Evolutionary conservation across 2,797 vertebrate genomes (phyloP).

Genomic region (Hirundo rustica): DNA sequence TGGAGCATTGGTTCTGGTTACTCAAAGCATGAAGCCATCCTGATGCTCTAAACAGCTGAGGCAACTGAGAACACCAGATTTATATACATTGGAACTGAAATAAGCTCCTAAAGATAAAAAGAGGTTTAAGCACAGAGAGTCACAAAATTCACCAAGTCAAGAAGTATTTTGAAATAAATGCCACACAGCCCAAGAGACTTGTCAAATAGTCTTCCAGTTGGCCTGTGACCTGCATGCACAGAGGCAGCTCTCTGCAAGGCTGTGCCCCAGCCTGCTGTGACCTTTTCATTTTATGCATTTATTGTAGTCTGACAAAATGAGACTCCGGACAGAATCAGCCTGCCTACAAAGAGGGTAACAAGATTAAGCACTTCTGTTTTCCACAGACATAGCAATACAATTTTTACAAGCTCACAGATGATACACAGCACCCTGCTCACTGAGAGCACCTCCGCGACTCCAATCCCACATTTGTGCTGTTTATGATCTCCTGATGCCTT

Average conservation of each 20-base stretch:
- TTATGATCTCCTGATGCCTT: neutral
- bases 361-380: neutral
- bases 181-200: neutral
- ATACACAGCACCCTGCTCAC: neutral
- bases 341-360: neutral
- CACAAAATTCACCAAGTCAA: neutral
- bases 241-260: neutral
- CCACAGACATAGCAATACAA: neutral
- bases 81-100: neutral
- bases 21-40: neutral
- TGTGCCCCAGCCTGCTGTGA: neutral
- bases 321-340: neutral
- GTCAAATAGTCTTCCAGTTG: neutral
- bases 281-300: neutral
- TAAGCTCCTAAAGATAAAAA: neutral
- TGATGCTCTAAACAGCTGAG: neutral
- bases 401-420: neutral
- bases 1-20: neutral
- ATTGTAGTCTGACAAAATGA: neutral
- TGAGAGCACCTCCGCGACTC: neutral
- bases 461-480: neutral
- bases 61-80: neutral
- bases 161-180: neutral
- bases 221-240: neutral
- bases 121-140: neutral